Conservation (phyloP, 2,797 vertebrate species). For the Schizopygopsis malacanthus region DNA sequence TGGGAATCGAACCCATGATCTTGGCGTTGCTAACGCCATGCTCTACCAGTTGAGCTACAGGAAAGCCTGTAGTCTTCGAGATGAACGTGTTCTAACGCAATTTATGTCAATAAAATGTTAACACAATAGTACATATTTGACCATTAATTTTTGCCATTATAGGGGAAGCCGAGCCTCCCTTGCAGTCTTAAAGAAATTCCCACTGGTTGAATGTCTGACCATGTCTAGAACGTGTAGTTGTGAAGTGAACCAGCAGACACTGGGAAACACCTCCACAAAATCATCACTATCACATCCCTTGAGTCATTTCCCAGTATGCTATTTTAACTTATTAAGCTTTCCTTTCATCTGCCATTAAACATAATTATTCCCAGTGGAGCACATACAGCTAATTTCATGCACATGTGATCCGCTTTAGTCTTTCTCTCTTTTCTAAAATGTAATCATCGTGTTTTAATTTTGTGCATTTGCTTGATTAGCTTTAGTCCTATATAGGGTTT, state of each 20-base stretch:
- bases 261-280: not conserved
- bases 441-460: slow-evolving; percentile 62
- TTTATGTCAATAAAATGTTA: too few species aligned
- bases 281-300: slow-evolving; percentile 8
- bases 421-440: slow-evolving; percentile 37
- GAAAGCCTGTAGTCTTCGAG: too few species aligned
- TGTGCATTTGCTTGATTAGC: slow-evolving; percentile 54
- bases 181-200: too few species aligned
- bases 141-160: too few species aligned
- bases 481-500: slow-evolving; percentile 57
- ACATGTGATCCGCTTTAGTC: slow-evolving; percentile 21
- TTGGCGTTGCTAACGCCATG: too few species aligned
- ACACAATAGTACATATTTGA: too few species aligned
- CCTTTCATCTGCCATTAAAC: slow-evolving; percentile 62
- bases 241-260: not conserved
- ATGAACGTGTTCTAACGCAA: too few species aligned
- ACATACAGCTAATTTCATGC: slow-evolving; percentile 18
- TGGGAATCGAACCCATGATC: too few species aligned
- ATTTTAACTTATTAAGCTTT: slow-evolving; percentile 31
- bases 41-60: too few species aligned
- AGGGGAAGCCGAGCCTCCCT: too few species aligned
- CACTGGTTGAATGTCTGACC: not conserved
- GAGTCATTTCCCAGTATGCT: slow-evolving; percentile 19
- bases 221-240: not conserved
- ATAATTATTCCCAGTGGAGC: slow-evolving; percentile 51